Percentiles rank a stretch among this genome's conserved stretches.
Conservation (phyloP, 2,113 vertebrate species). For the Pedetes capensis region DNA sequence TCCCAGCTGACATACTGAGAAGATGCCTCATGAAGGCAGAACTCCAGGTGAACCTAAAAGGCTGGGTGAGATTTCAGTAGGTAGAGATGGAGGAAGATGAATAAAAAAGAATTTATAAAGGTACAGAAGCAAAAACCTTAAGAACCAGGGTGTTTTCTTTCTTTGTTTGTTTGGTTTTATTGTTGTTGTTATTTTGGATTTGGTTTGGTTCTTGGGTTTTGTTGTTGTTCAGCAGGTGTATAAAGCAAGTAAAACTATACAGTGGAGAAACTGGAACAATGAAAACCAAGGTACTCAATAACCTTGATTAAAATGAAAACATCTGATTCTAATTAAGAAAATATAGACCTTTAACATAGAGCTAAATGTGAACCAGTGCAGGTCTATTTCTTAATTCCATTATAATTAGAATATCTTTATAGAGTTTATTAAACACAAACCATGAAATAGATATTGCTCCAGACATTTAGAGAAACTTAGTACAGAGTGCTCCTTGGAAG, state of each 20-base stretch:
- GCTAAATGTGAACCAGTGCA: conserved; percentile 4
- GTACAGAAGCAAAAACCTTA: not conserved
- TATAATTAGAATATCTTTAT: conserved; percentile 47
- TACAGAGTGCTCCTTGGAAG: too few species aligned
- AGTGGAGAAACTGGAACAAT: not conserved
- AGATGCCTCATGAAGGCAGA: not conserved
- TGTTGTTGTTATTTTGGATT: too few species aligned
- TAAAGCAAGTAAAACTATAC: not conserved
- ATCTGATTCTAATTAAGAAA: conserved; percentile 46
- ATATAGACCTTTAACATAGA: conserved; percentile 39
- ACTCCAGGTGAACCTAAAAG: not conserved
- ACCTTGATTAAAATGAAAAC: conserved; percentile 34
- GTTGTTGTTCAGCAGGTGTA: too few species aligned
- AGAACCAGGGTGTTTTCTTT: not conserved
- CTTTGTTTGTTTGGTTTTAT: too few species aligned
- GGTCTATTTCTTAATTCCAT: conserved; percentile 40
- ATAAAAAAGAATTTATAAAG: not conserved
- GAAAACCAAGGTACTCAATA: not conserved
- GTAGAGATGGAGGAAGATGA: not conserved
- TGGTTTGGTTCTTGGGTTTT: too few species aligned
- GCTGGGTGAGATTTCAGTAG: not conserved
- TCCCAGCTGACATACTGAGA: not conserved
- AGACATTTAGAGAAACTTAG: conserved; percentile 47
- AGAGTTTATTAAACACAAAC: conserved; percentile 54
- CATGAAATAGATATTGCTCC: not conserved